Evolutionary conservation across 2,888 invertebrate species (phyloP), one percentile per base, ranked within the genome.

Genomic region (Vesta saturnalis): DNA sequence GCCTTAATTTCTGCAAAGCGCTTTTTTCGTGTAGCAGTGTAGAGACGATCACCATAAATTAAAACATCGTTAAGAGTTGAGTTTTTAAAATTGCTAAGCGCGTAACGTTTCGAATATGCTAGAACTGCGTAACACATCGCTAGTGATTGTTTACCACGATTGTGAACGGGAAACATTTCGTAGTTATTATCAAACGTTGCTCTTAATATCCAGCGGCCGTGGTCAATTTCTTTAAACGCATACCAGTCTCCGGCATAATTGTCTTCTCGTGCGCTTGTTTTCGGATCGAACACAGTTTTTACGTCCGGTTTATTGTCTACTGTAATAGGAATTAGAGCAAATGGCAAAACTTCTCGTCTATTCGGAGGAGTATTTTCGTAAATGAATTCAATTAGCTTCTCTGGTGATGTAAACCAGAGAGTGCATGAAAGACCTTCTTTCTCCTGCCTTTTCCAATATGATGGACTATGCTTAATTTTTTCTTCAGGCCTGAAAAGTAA

Each of bases 41-140:
- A 87, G 1, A 91, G 78, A 0, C 87, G 78, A 79, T 91, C 90
- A 0, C 91, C 91, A 69, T 90, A 90, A 72, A 87, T 88, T 8
- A 91, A 75, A 1, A 90, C 84, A 0, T 87, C 85, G 78, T 91
- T 89, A 2, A 91, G 77, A 0, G 90, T 81, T 0, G 83, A 78
- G 0, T 87, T 79, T 59, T 88, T 88, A 88, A 90, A 91, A 68
- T 86, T 85, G 0, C 82, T 78, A 52, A 88, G 85, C 0, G 87
- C 87, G 74, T 89, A 90, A 0, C 89, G 85, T 56, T 85, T 81
- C 0, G 87, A 87, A 0, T 90, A 87, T 0, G 87, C 88, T 6
- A 91, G 84, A 0, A 89, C 89, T 74, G 89, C 86, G 0, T 88
- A 80, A 0, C 87, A 85, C 58, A 87, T 88, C 0, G 89, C 87